Evolutionary conservation across 2,113 vertebrate genomes (phyloP), one percentile per base, ranked within the genome.

Genomic region (Cathartes aura): DNA sequence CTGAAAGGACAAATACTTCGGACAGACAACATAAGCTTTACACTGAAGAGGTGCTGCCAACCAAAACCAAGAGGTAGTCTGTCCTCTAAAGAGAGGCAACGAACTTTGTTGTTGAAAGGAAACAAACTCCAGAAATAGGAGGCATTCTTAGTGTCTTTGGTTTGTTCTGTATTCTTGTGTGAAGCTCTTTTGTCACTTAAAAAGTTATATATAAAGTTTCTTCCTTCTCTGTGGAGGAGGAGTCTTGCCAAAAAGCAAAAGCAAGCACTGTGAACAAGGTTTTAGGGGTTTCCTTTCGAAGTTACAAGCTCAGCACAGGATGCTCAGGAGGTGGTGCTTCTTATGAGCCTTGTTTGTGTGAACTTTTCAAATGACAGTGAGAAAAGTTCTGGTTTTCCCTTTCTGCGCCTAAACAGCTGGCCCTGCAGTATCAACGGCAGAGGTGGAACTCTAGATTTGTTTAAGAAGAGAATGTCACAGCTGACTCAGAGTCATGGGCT

Each of bases 1-100:
- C 98, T 99, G 90, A 98, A 99, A 92, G 99, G 99, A 26, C 99
- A 99, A 95, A 99, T 98, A 81, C 99, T 99, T 15, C 98, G 99
- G 30, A 99, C 99, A 0, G 99, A 99, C 95, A 99, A 99, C 95
- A 98, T 99, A 78, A 99, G 99, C 89, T 99, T 99, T 42, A 99
- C 99, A n/a, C 96, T 99, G 59, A 98, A 98, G 56, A 98, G 98
- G 79, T 99, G 99, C 97, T 99, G 99, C 97, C 99, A 99, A 43
- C 99, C 99, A 50, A 99, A 99, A 95, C 99, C 99, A 11, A 97
- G 99, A 99, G 99, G 99, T 99, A 93, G 1, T 15, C 7, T 22
- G 80, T 75, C 13, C 68, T 60, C 53, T 60, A 22, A 30, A 30
- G 23, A 42, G 43, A 18, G 38, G 52, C n/a, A 60, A 19, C 1